These are phyloP conservation scores for Vidua macroura DNA, from an alignment of 2,113 vertebrate genomes.

Conservation along the genomic window DNA sequence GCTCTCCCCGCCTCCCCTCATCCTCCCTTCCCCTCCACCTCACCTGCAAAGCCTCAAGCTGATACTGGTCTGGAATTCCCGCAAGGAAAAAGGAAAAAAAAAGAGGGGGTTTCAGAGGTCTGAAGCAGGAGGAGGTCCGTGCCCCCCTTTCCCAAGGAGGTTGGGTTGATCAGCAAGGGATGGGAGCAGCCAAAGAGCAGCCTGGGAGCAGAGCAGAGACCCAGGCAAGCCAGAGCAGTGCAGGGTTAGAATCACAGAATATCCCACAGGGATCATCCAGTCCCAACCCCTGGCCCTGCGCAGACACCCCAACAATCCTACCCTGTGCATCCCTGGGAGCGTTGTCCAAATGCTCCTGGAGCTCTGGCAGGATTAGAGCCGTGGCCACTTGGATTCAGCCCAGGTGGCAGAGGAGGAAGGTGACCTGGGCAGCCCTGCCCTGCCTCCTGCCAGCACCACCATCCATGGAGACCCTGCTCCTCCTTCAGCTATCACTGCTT, in stretches of 20 bases:
- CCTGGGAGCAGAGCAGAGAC: neutral
- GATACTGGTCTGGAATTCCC: neutral
- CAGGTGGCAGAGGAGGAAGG: neutral
- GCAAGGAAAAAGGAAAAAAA: neutral
- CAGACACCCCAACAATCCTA: too few relatives aligned
- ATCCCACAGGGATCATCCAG: neutral
- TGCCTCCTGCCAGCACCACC: neutral
- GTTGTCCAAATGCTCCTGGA: accelerated
- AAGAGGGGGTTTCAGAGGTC: neutral
- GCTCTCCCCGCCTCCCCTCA: neutral
- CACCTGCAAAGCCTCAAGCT: neutral
- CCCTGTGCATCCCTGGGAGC: neutral
- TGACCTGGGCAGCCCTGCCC: neutral
- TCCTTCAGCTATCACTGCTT: neutral
- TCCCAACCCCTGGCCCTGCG: neutral
- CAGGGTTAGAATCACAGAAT: neutral
- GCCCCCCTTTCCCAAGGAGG: accelerated
- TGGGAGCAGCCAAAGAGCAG: neutral
- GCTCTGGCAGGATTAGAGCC: neutral
- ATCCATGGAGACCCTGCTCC: neutral
- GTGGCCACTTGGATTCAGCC: neutral
- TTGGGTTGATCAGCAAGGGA: neutral
- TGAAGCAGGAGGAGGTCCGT: neutral
- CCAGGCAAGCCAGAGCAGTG: neutral
- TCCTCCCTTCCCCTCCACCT: neutral